Conservation (phyloP, 1,140 invertebrate species). For the Delia radicum region DNA sequence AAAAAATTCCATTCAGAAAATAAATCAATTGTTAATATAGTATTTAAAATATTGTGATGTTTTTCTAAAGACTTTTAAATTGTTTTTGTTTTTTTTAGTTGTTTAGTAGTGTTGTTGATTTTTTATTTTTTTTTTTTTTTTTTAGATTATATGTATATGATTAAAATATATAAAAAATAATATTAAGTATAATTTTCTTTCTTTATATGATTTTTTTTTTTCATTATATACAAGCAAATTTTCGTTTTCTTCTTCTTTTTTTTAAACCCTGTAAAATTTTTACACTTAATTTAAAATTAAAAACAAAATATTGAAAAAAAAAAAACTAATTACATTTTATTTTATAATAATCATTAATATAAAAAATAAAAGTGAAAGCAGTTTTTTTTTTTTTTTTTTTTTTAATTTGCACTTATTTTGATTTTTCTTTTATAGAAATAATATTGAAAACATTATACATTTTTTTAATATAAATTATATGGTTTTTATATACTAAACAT, state of each 20-base stretch:
- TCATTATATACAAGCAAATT: constrained; percentile 15
- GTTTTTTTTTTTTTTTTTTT: too few species aligned
- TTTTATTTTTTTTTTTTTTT: too few species aligned
- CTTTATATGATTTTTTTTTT: background rate
- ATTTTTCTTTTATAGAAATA: background rate
- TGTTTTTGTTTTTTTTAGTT: too few species aligned
- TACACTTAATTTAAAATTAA: background rate
- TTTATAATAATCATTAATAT: constrained; percentile 1
- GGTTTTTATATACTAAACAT: background rate
- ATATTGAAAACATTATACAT: background rate
- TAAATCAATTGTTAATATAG: background rate
- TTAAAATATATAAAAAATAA: constrained; percentile 2
- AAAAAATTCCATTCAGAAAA: background rate
- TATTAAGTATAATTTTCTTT: background rate
- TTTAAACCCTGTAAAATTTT: constrained; percentile 19
- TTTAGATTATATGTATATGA: background rate
- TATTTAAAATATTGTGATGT: background rate
- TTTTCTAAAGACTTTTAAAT: too few species aligned
- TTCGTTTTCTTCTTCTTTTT: background rate
- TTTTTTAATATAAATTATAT: background rate
- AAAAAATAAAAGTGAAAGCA: constrained; percentile 11
- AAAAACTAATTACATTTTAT: constrained; percentile 1
- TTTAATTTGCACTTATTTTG: constrained; percentile 6
- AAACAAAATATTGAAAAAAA: background rate
- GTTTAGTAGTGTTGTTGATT: too few species aligned